Evolutionary conservation across 1,140 invertebrate species (phyloP).

Genomic region (Drosophila obscura): DNA sequence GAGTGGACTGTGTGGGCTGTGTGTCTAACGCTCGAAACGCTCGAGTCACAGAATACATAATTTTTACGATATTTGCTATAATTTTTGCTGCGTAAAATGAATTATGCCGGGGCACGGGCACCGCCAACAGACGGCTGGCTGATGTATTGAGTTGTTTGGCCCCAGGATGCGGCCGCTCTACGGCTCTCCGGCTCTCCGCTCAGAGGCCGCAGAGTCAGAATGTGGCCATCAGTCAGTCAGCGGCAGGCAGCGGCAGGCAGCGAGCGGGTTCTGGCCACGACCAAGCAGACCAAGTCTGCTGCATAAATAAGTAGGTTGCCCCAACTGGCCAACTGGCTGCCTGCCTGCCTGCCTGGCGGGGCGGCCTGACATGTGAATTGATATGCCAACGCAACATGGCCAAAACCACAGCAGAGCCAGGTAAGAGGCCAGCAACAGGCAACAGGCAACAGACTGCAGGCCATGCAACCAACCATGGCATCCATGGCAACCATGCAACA

Average conservation of each 20-base stretch:
- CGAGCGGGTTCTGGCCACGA: slow-evolving; percentile 8
- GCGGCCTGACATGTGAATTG: slow-evolving; percentile 76
- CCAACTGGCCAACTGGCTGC: slow-evolving; percentile 26
- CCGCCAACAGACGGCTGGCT: slow-evolving; percentile 38
- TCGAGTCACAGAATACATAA: slow-evolving; percentile 58
- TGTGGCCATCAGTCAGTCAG: slow-evolving; percentile 68
- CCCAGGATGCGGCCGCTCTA: slow-evolving; percentile 62
- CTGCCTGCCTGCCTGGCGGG: slow-evolving; percentile 21
- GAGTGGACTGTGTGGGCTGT: slow-evolving; percentile 13
- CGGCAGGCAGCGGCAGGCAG: slow-evolving; percentile 6
- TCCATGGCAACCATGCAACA: slow-evolving; percentile 13
- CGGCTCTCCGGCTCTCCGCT: neutral
- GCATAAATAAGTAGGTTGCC: slow-evolving; percentile 80
- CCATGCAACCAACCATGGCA: slow-evolving; percentile 7
- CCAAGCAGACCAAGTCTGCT: slow-evolving; percentile 46
- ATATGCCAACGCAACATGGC: slow-evolving; percentile 74
- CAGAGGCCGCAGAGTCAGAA: slow-evolving; percentile 47
- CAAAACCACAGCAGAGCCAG: slow-evolving; percentile 44
- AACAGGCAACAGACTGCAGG: slow-evolving; percentile 19
- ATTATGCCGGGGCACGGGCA: slow-evolving; percentile 55
- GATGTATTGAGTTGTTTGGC: slow-evolving; percentile 78
- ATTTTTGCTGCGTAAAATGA: slow-evolving; percentile 72
- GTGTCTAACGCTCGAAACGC: slow-evolving; percentile 26
- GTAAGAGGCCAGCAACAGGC: slow-evolving; percentile 15
- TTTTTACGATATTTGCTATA: slow-evolving; percentile 75